These are phyloP conservation scores for Aphelenchoides fujianensis DNA, from an alignment of 1,140 invertebrate genomes.

Conservation along the genomic window DNA sequence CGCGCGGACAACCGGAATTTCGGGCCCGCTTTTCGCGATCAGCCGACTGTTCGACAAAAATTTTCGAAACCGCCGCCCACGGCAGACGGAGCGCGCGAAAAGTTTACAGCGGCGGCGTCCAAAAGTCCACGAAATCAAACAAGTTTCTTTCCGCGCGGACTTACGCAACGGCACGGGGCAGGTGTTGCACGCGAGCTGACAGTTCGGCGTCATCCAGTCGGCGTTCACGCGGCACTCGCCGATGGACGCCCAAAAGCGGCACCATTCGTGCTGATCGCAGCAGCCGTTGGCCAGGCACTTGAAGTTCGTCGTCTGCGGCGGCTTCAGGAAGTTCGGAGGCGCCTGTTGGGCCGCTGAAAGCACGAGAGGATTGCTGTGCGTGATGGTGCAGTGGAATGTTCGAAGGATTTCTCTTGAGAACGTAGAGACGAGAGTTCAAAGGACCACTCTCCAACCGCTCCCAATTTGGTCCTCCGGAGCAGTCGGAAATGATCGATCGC, in stretches of 20 bases:
- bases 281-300: slow-evolving; percentile 48
- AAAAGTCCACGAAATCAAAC: slow-evolving; percentile 6
- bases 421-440: no score
- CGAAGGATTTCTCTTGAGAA: no score
- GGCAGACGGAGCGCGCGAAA: background rate
- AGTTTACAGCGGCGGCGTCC: no score
- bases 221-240: slow-evolving; percentile 47
- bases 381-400: no score
- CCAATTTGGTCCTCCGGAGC: no score
- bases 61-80: background rate
- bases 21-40: background rate
- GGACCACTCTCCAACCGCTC: no score
- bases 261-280: slow-evolving; percentile 49
- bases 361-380: no score
- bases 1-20: background rate
- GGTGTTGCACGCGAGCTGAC: slow-evolving; percentile 44
- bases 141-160: background rate
- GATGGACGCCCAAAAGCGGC: slow-evolving; percentile 45
- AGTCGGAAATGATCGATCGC: no score
- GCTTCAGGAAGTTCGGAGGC: slow-evolving; percentile 1
- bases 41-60: background rate
- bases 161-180: slow-evolving; percentile 29
- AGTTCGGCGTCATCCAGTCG: slow-evolving; percentile 50
- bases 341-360: no score
- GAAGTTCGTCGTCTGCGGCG: slow-evolving; percentile 42